These are phyloP conservation scores for Plecotus auritus DNA, from an alignment of 2,113 vertebrate genomes.

Conservation along the genomic window DNA sequence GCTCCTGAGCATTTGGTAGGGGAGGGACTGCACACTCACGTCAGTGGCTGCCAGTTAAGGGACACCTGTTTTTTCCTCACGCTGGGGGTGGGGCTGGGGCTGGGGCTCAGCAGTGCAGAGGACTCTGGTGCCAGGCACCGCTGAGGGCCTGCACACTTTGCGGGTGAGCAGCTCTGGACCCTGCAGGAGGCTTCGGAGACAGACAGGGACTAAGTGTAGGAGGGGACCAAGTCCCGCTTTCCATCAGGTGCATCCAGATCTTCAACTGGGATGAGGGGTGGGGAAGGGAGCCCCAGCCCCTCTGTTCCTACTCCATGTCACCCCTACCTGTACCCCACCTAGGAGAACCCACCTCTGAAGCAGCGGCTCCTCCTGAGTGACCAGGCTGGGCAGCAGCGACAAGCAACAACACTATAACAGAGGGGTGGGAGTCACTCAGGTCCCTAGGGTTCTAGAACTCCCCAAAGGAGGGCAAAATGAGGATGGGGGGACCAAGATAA, in stretches of 20 bases:
- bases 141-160: constrained; percentile 32
- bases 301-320: neutral
- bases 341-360: constrained; percentile 63
- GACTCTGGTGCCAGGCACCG: neutral
- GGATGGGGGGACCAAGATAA: neutral
- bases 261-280: neutral
- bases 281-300: neutral
- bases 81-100: neutral
- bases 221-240: neutral
- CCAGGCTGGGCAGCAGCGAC: constrained; percentile 63
- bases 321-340: neutral
- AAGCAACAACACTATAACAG: constrained; percentile 44
- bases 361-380: constrained; percentile 38
- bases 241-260: neutral
- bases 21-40: constrained; percentile 65
- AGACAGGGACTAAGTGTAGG: constrained; percentile 48
- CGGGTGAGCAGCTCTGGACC: constrained; percentile 27
- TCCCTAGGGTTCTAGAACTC: neutral
- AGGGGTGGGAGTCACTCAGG: neutral
- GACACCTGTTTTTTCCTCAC: constrained; percentile 60
- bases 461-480: neutral
- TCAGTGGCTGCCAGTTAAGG: constrained; percentile 78
- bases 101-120: neutral
- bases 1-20: too few relatives aligned
- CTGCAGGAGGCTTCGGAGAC: constrained; percentile 68